Percentiles rank a stretch among this genome's conserved stretches.
These are phyloP conservation scores for Varecia variegata DNA, from an alignment of 2,797 vertebrate genomes.

Conservation along the genomic window DNA sequence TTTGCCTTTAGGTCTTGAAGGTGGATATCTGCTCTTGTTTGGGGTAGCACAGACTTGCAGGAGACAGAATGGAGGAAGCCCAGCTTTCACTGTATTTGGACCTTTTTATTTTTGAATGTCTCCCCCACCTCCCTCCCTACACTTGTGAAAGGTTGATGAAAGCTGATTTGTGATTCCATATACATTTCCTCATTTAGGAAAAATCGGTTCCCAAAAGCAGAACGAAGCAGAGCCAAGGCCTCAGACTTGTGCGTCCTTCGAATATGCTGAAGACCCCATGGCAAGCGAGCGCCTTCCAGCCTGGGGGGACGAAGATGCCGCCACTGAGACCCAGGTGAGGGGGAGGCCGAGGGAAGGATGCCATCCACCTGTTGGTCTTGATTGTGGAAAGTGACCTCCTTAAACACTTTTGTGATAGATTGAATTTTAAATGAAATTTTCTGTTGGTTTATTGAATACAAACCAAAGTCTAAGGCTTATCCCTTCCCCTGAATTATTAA, in stretches of 20 bases:
- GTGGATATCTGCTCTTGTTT: neutral
- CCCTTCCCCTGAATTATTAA: neutral
- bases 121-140: neutral
- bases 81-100: neutral
- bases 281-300: conserved; percentile 77
- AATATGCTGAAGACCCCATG: conserved; percentile 76
- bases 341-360: neutral
- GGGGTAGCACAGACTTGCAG: neutral
- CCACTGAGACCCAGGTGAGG: conserved; percentile 81
- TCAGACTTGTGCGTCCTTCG: conserved; percentile 79
- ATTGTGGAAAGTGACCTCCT: neutral
- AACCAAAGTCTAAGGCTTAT: neutral
- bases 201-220: conserved; percentile 84
- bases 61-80: neutral
- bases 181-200: conserved; percentile 83
- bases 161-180: conserved; percentile 59
- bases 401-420: neutral
- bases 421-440: neutral
- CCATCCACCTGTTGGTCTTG: neutral
- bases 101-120: neutral
- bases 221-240: conserved; percentile 79
- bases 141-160: neutral
- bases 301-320: conserved; percentile 71
- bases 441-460: neutral
- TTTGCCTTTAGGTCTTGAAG: neutral